Evolutionary conservation across 2,888 invertebrate species (phyloP), one percentile per base, ranked within the genome.

Genomic region (Agriopis marginaria): DNA sequence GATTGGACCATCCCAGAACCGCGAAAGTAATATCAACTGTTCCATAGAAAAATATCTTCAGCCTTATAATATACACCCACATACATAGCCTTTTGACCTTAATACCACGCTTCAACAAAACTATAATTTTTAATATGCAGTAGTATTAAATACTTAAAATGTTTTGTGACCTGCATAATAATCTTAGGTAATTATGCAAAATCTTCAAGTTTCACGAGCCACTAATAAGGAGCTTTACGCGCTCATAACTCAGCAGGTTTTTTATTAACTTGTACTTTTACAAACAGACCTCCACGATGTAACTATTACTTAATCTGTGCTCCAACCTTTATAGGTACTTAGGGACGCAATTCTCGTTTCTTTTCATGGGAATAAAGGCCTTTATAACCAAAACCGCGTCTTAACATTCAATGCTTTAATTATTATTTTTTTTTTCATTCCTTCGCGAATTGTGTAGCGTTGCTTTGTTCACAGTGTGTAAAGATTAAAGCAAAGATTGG

Each of bases 401-500:
- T 72, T 72, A 72, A 79, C 81, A 81, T 83, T 88, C 83, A 86
- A 86, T 86, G 84, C 84, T 83, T 86, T 89, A 89, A 89, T 90
- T 86, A 86, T 89, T 87, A 85, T 85, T 70, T 69, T 74, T 75
- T 86, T 88, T 87, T 88, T 86, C 82, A 79, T 89, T 89, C 83
- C 81, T 82, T 86, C 82, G 87, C 85, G 85, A 87, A 89, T 88
- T 88, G 86, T 86, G 82, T 79, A 81, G 85, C 84, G 82, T 82
- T 83, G 86, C 87, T 89, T 89, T 90, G 88, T 88, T 87, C 83
- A 80, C 82, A 78, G 79, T 80, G 82, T 85, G 86, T 84, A 79
- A 85, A 87, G 84, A 85, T 88, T 86, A 86, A 81, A 86, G 84
- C 83, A 82, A 75, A 85, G 80, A 86, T 86, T 83, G 81, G 87